phyloP scores from a whole-genome alignment of 2,888 invertebrate genomes.

The Drosophila hamatofila region DNA sequence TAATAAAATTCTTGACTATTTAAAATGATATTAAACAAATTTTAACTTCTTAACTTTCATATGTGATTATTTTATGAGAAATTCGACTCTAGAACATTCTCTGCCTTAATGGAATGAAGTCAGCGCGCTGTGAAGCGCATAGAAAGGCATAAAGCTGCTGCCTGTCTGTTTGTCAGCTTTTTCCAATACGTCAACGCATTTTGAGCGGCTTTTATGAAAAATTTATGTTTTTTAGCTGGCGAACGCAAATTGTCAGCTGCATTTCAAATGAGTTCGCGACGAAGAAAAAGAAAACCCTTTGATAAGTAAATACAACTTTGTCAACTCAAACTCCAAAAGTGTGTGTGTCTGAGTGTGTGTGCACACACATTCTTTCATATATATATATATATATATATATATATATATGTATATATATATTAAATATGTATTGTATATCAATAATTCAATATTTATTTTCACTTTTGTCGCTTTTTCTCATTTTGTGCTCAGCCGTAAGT shows the following conservation, averaged over 20 bases:
- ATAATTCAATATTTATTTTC: slow-evolving; percentile 80
- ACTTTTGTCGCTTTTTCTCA: slow-evolving; percentile 55
- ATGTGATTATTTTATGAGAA: too few relatives aligned
- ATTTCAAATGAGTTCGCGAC: slow-evolving; percentile 57
- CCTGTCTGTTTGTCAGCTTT: slow-evolving; percentile 1
- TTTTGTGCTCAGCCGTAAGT: slow-evolving; percentile 55
- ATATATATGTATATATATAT: slow-evolving; percentile 9
- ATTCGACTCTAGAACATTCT: not conserved
- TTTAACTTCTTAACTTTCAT: too few relatives aligned
- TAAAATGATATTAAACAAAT: too few relatives aligned
- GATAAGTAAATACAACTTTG: slow-evolving; percentile 50
- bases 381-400: not conserved
- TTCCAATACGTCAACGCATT: slow-evolving; percentile 60
- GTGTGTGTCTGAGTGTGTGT: slow-evolving; percentile 7
- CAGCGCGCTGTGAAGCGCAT: slow-evolving; percentile 48
- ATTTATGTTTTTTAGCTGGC: slow-evolving; percentile 55
- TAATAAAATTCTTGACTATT: too few relatives aligned
- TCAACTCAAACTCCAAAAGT: slow-evolving; percentile 19
- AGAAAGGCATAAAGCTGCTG: slow-evolving; percentile 28
- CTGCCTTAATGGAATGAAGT: not conserved
- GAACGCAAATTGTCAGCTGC: slow-evolving; percentile 66
- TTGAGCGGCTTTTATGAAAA: slow-evolving; percentile 58
- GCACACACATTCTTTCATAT: not conserved
- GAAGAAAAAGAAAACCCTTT: slow-evolving; percentile 48
- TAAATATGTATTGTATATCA: slow-evolving; percentile 68